Conservation (phyloP, 1,140 invertebrate genomes). For the Trichonephila clavata region DNA sequence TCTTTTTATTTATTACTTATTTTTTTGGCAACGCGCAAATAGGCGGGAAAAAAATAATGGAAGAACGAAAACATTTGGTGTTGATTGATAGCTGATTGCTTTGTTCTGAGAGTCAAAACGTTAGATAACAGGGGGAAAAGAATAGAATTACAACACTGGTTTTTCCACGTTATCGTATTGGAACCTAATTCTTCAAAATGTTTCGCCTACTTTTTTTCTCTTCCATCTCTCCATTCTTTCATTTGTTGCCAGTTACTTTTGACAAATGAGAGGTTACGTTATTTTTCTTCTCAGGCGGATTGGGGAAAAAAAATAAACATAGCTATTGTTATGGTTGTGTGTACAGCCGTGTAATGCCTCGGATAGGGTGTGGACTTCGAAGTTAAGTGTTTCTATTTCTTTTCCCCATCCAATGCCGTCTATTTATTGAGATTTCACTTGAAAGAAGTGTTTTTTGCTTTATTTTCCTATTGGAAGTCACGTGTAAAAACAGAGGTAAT, state of each 20-base stretch:
- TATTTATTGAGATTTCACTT: too few species aligned
- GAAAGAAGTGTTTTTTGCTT: too few species aligned
- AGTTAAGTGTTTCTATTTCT: not conserved
- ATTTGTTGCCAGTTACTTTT: constrained; percentile 6
- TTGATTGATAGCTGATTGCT: constrained; percentile 53
- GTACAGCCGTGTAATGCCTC: not conserved
- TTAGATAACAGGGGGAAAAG: constrained; percentile 3
- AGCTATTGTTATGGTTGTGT: not conserved
- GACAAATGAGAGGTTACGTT: constrained; percentile 17
- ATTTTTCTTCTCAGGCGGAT: not conserved
- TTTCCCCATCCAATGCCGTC: too few species aligned
- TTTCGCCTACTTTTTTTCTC: not conserved
- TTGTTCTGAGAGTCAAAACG: constrained; percentile 8
- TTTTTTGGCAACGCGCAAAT: not conserved
- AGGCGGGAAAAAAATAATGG: not conserved
- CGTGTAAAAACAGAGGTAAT: too few species aligned
- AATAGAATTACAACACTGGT: not conserved
- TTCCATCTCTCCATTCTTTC: not conserved
- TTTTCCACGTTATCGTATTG: constrained; percentile 32
- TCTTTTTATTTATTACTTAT: not conserved
- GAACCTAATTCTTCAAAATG: constrained; percentile 56
- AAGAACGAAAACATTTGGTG: not conserved
- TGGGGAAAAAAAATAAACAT: not conserved
- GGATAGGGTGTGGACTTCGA: not conserved
- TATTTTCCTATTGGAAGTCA: too few species aligned